These are phyloP conservation scores for Erannis defoliaria DNA, from an alignment of 2,888 invertebrate genomes.

Conservation along the genomic window DNA sequence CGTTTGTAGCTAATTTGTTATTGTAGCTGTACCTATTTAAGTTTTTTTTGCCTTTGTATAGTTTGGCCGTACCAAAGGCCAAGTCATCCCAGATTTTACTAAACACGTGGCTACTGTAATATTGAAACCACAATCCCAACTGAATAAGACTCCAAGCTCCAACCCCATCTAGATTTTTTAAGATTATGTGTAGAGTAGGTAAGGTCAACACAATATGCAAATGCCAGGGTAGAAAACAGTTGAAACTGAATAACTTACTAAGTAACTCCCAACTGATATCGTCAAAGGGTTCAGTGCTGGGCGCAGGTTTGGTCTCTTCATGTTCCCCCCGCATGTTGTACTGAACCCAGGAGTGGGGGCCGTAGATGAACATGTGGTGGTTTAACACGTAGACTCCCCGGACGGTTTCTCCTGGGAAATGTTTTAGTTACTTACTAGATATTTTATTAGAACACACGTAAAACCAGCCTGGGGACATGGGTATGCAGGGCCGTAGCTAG, in stretches of 20 bases:
- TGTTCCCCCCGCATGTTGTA: conserved; percentile 93
- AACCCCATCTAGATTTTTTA: too few species aligned
- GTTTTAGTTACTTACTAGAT: neutral
- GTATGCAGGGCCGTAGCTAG: too few species aligned
- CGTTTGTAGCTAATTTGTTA: too few species aligned
- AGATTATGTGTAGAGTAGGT: too few species aligned
- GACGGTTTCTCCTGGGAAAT: conserved; percentile 72
- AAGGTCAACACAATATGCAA: too few species aligned
- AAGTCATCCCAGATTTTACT: too few species aligned
- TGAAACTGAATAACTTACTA: conserved; percentile 73
- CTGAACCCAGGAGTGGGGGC: conserved; percentile 91
- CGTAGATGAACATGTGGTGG: conserved; percentile 91
- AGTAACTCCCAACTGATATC: conserved; percentile 91
- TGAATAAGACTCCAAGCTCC: too few species aligned
- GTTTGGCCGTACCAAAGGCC: neutral
- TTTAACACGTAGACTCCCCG: conserved; percentile 78
- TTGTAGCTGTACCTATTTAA: too few species aligned
- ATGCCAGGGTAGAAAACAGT: neutral
- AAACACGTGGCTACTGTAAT: too few species aligned
- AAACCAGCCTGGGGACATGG: too few species aligned
- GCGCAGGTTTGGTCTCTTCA: conserved; percentile 86
- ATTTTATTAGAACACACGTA: neutral
- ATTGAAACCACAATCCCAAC: neutral
- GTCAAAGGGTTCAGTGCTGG: conserved; percentile 86
- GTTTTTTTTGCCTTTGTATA: too few species aligned